Evolutionary conservation across 2,113 vertebrate species (phyloP).

Genomic region (Zingel zingel): DNA sequence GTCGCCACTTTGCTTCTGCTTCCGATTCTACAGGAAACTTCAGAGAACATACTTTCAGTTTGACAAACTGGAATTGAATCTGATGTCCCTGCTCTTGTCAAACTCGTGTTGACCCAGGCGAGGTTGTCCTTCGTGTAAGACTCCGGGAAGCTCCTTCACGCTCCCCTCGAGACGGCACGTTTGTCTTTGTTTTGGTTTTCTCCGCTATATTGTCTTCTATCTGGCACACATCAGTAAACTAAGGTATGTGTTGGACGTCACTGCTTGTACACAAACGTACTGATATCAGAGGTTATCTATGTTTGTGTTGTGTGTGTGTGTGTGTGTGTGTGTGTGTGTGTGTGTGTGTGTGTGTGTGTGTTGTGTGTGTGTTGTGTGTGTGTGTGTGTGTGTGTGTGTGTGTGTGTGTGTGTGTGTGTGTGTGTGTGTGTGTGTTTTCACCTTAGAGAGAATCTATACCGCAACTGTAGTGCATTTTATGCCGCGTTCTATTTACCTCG

Average conservation of each 20-base stretch:
- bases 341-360: not conserved
- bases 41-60: not conserved
- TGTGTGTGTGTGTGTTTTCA: not conserved
- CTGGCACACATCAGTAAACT: conserved; percentile 59
- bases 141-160: conserved; percentile 9
- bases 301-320: not conserved
- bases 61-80: conserved; percentile 28
- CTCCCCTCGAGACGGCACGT: conserved; percentile 15
- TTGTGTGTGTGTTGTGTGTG: not conserved
- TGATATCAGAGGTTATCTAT: conserved; percentile 45
- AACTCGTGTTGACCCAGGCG: conserved; percentile 18
- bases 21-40: conserved; percentile 15
- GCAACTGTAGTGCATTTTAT: not conserved
- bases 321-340: not conserved
- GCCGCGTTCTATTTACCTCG: no score
- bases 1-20: not conserved
- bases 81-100: conserved; percentile 8
- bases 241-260: conserved; percentile 52
- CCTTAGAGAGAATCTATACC: conserved; percentile 1
- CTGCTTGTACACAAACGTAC: conserved; percentile 25
- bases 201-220: conserved; percentile 37
- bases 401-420: not conserved
- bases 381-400: no score
- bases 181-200: conserved; percentile 52
- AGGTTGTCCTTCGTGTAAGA: conserved; percentile 16